phyloP scores from a whole-genome alignment of 2,113 vertebrate genomes.

The Diadophis punctatus region DNA sequence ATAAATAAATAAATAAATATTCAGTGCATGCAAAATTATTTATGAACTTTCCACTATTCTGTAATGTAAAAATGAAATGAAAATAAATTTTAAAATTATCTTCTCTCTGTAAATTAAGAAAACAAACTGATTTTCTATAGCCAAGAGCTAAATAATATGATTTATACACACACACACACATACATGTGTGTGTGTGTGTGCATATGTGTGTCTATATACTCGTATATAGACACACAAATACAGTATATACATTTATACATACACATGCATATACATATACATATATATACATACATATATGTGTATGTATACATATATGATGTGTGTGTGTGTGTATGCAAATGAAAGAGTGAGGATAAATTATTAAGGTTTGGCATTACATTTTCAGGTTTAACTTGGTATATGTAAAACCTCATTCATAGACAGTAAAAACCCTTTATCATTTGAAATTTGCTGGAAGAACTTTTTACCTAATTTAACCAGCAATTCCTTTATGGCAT shows the following conservation, averaged over 20 bases:
- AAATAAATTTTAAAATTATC: background rate
- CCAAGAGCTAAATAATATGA: background rate
- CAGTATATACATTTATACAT: no score
- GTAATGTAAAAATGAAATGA: background rate
- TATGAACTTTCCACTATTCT: background rate
- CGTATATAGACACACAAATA: no score
- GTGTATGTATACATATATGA: no score
- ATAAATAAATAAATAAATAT: no score
- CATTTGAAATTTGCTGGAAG: conserved; percentile 31
- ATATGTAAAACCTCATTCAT: conserved; percentile 10
- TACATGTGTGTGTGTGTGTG: no score
- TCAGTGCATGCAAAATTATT: background rate
- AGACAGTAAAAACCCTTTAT: conserved; percentile 9
- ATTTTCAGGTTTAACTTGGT: conserved; percentile 13
- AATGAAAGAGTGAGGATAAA: conserved; percentile 30
- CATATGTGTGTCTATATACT: no score
- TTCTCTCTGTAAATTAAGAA: background rate
- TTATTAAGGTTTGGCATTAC: conserved; percentile 29
- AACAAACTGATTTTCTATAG: conserved; percentile 15
- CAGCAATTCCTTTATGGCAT: background rate
- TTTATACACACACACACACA: background rate
- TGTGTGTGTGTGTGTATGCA: background rate
- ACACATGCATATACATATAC: no score
- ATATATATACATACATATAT: no score
- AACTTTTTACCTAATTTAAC: conserved; percentile 17